phyloP scores from a whole-genome alignment of 2,797 vertebrate genomes.

The Tragelaphus oryx region DNA sequence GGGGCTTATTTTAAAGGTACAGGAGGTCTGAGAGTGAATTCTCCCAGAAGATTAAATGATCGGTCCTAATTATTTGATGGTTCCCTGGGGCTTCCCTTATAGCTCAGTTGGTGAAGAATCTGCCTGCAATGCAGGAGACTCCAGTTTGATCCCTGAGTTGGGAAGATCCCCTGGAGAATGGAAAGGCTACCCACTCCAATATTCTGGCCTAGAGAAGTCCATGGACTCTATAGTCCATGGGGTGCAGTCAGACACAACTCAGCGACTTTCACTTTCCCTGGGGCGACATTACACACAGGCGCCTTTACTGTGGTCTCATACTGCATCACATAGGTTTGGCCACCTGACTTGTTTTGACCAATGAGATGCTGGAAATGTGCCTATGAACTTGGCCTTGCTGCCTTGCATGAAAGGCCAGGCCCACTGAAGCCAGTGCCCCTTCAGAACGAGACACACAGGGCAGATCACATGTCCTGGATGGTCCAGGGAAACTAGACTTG shows the following conservation, averaged over 20 bases:
- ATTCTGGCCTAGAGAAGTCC: not conserved
- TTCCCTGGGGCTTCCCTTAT: not conserved
- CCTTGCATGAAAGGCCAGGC: not conserved
- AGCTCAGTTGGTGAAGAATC: not conserved
- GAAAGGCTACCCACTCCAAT: not conserved
- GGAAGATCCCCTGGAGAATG: not conserved
- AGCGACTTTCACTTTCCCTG: not conserved
- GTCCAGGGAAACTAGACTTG: not conserved
- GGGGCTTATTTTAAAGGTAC: not conserved
- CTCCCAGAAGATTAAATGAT: not conserved
- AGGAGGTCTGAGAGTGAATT: not conserved
- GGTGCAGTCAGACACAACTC: not conserved
- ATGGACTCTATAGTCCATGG: not conserved
- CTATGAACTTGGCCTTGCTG: too few species aligned
- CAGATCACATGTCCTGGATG: not conserved
- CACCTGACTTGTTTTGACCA: not conserved
- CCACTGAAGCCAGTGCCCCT: not conserved
- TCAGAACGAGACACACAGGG: accelerated
- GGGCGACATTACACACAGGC: accelerated
- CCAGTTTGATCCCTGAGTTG: not conserved
- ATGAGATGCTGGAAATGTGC: not conserved
- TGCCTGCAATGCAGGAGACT: not conserved
- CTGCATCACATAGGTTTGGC: not conserved
- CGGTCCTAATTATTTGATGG: not conserved
- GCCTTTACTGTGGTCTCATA: not conserved